Percentiles rank a stretch among this genome's conserved stretches.
phyloP scores from a whole-genome alignment of 2,797 vertebrate species.

The Setipinna tenuifilis region DNA sequence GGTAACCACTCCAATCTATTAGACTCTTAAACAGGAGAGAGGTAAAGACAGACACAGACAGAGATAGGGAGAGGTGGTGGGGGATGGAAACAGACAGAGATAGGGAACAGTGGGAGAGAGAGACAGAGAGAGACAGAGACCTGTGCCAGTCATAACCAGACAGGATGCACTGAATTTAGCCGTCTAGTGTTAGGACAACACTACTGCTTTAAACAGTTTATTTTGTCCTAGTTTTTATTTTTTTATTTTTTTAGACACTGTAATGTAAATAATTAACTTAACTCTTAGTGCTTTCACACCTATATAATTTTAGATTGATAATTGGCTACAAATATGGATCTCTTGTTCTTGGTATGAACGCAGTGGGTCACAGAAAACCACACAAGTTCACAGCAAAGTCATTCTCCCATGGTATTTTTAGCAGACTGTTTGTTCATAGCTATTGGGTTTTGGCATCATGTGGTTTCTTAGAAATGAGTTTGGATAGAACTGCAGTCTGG shows the following conservation, averaged over 20 bases:
- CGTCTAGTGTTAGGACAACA: background rate
- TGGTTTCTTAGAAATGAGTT: background rate
- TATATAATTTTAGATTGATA: background rate
- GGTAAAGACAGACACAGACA: constrained; percentile 3
- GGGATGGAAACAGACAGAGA: background rate
- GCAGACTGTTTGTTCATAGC: background rate
- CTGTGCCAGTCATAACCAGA: background rate
- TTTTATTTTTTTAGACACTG: background rate
- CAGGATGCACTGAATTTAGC: background rate
- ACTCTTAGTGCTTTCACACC: background rate
- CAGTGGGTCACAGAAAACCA: background rate
- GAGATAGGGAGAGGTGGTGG: background rate
- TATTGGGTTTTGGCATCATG: background rate
- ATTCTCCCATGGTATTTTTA: background rate
- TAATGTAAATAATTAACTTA: background rate
- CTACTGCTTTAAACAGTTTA: background rate
- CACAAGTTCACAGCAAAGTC: background rate
- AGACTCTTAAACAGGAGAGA: constrained; percentile 57
- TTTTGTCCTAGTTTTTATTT: background rate
- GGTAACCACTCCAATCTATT: constrained; percentile 71
- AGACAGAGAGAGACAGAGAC: constrained; percentile 30
- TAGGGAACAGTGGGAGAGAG: background rate
- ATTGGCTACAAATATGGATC: background rate
- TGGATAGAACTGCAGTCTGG: background rate
- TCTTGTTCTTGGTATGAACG: background rate